Evolutionary conservation across 2,888 invertebrate genomes (phyloP), one percentile per base, ranked within the genome.

Genomic region (Leptinotarsa rubiginosa): DNA sequence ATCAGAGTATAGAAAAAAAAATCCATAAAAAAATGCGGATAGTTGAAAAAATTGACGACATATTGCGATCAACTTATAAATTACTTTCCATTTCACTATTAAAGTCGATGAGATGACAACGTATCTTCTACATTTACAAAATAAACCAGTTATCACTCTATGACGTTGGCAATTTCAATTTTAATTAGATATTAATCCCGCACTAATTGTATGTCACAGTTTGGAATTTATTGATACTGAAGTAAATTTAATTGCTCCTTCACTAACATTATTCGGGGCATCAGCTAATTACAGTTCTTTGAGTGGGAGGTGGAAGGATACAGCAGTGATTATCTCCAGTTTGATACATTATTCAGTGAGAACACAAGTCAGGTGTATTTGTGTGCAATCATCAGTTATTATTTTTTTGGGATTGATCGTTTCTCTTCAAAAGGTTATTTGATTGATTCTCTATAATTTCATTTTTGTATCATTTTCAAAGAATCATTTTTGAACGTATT

Each of bases 191-290:
- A 56, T 56, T 56, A 56, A 56, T 20, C 20, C 12, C 22, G 12
- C 13, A 56, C 20, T 56, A 56, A 56, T 56, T 56, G 22, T 20
- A 22, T 56, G 56, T 56, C 56, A 56, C 18, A 56, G 18, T 52
- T n/a, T 56, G 16, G 56, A 56, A 22, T 56, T 56, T 56, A 56
- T 56, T 56, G 56, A 56, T 10, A 56, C 56, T 22, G 13, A 56
- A 56, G 22, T 56, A 56, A 56, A 56, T 56, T 56, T 56, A 56
- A 56, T 56, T 56, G 22, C 22, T 13, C 22, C 56, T 56, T 56
- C 56, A 22, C 56, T 13, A 56, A 22, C 56, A 56, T 10, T 13
- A 56, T 56, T 25, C 22, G 12, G 15, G 22, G 56, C 16, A 22
- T 18, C 15, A 22, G 22, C 56, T 56, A 56, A 56, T 56, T 56